These are phyloP conservation scores for Solea senegalensis DNA, from an alignment of 2,113 vertebrate species.

Conservation along the genomic window DNA sequence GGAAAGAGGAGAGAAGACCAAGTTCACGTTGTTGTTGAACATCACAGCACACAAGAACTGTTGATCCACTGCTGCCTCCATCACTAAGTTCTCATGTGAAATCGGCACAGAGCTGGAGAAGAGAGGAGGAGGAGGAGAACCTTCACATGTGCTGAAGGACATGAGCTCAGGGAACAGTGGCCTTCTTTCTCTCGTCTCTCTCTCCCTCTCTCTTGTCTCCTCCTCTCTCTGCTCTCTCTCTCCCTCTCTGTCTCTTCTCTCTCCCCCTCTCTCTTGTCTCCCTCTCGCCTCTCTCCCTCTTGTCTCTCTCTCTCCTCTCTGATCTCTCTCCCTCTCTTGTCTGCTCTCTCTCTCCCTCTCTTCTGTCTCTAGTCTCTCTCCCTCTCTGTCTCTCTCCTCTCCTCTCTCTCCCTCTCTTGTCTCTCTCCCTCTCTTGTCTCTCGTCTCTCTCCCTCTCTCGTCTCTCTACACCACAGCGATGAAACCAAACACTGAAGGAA, in stretches of 20 bases:
- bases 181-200: neutral
- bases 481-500: slow-evolving; percentile 31
- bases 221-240: no score
- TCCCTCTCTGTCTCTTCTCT: neutral
- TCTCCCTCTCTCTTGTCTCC: no score
- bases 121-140: slow-evolving; percentile 11
- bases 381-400: neutral
- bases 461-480: neutral
- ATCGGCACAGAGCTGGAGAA: neutral
- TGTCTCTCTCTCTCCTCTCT: no score
- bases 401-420: neutral
- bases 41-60: no score
- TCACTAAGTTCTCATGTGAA: no score
- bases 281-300: neutral
- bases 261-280: no score
- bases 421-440: no score
- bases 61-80: no score
- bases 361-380: no score
- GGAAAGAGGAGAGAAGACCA: slow-evolving; percentile 1
- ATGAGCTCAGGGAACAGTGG: neutral
- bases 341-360: neutral
- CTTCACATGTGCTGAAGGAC: slow-evolving; percentile 16
- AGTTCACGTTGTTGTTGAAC: no score
- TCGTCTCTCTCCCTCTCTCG: neutral
- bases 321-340: no score